These are phyloP conservation scores for Hydropsyche tenuis DNA, from an alignment of 1,140 invertebrate genomes.

Conservation along the genomic window DNA sequence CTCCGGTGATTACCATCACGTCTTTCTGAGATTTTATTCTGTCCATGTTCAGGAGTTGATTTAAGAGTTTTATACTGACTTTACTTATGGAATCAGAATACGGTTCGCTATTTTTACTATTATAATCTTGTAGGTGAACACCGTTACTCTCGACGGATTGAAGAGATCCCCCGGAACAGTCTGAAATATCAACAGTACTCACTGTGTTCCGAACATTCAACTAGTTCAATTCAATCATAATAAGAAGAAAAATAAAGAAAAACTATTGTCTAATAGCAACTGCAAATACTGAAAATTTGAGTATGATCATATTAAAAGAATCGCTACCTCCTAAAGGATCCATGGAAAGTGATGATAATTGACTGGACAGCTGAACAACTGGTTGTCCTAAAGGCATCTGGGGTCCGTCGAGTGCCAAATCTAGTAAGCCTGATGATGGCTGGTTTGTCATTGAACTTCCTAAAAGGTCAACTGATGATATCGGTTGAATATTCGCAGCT, in stretches of 20 bases:
- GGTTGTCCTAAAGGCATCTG: slow-evolving; percentile 16
- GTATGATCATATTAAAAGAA: background rate
- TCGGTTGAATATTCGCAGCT: slow-evolving; percentile 21
- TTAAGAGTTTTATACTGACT: background rate
- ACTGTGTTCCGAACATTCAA: slow-evolving; percentile 46
- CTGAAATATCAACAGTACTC: slow-evolving; percentile 54
- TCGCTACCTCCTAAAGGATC: slow-evolving; percentile 46
- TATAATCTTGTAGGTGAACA: slow-evolving; percentile 18
- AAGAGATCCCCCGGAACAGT: slow-evolving; percentile 29
- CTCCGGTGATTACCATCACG: slow-evolving; percentile 53
- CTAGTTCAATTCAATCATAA: slow-evolving; percentile 13
- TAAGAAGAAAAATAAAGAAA: background rate
- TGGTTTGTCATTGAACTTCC: slow-evolving; percentile 13
- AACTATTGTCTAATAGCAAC: background rate
- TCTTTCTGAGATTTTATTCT: slow-evolving; percentile 58
- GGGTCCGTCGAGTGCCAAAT: slow-evolving; percentile 32
- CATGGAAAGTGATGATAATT: slow-evolving; percentile 36
- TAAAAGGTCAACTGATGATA: slow-evolving; percentile 41
- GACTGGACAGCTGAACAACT: slow-evolving; percentile 31
- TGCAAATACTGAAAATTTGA: background rate
- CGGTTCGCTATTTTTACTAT: background rate
- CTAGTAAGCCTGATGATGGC: slow-evolving; percentile 42
- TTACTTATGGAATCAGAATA: slow-evolving; percentile 5
- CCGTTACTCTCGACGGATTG: slow-evolving; percentile 8
- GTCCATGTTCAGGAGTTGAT: slow-evolving; percentile 54